Evolutionary conservation across 2,113 vertebrate genomes (phyloP), one percentile per base, ranked within the genome.

Genomic region (Toxostoma redivivum): DNA sequence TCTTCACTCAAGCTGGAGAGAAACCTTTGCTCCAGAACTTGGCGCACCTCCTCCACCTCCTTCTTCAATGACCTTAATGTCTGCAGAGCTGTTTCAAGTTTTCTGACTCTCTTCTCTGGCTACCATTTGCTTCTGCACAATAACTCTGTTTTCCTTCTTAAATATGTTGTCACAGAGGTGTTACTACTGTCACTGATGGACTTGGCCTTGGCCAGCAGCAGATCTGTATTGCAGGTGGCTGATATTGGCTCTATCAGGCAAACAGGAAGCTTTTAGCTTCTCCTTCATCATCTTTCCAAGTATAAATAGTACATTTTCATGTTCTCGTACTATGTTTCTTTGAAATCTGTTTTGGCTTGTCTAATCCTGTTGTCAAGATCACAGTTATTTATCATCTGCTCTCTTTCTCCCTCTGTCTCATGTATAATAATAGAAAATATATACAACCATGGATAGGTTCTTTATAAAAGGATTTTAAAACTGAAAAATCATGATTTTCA

Each of bases 161-260:
- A 76, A 48, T 56, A 19, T 28, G 21, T 22, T 23, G 10, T 28
- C 18, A 61, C 54, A 42, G 25, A 53, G 4, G 2, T 30, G 7
- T 37, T 45, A 30, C 4, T 38, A 3, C 15, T 42, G 8, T 16
- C 22, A 5, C 25, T 54, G 40, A 54, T 42, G 30, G 7, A 11
- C 14, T 82, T 0, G 0, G 40, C 12, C 30, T 56, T 20, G 15
- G 8, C 15, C 17, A 35, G 17, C 10, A 12, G 11, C 13, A 76
- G 70, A 35, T 76, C 12, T 67, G 21, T 67, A 20, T 33, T 61
- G 31, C 45, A 61, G 70, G 61, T 8, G 23, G 6, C 17, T 48
- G 25, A 27, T 6, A 16, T 27, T 31, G 10, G 5, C 12, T 69
- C 48, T 48, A 9, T 40, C 8, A 27, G 54, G 42, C 10, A 48